These are phyloP conservation scores for Sminthurides bifidus DNA, from an alignment of 1,140 invertebrate species.

Conservation along the genomic window DNA sequence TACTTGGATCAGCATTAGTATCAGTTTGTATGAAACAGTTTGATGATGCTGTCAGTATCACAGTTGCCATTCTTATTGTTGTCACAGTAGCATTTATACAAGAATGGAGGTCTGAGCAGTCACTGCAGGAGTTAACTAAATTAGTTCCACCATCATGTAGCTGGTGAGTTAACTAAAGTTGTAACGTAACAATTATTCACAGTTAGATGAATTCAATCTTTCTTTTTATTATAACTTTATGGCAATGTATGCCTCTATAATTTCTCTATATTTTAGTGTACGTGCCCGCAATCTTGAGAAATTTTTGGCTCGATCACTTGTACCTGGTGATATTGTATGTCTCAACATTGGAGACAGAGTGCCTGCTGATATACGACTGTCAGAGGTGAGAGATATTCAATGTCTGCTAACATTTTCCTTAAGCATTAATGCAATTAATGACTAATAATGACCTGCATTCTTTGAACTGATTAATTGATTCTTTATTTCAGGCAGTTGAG, in stretches of 20 bases:
- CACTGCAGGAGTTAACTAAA: conserved; percentile 96
- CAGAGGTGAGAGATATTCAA: conserved; percentile 49
- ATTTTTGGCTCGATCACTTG: conserved; percentile 86
- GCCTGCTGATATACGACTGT: conserved; percentile 86
- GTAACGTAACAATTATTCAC: no score
- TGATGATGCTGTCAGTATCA: conserved; percentile 97
- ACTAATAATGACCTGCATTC: background rate
- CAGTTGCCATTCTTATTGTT: conserved; percentile 87
- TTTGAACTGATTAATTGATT: conserved; percentile 11
- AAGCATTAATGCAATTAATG: background rate
- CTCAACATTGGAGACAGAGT: conserved; percentile 81
- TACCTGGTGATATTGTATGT: conserved; percentile 94
- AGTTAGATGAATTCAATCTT: no score
- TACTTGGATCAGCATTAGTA: conserved; percentile 89
- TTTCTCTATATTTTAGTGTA: conserved; percentile 46
- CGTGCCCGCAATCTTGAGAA: conserved; percentile 76
- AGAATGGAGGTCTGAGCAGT: conserved; percentile 99
- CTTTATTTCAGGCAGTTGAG: conserved; percentile 51
- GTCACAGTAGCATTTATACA: conserved; percentile 99
- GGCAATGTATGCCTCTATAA: background rate
- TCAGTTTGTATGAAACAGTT: conserved; percentile 93
- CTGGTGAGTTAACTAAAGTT: conserved; percentile 48
- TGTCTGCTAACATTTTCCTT: conserved; percentile 6
- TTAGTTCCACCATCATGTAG: conserved; percentile 83
- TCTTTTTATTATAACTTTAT: background rate